phyloP scores from a whole-genome alignment of 2,113 vertebrate genomes.

The Enhydra lutris region DNA sequence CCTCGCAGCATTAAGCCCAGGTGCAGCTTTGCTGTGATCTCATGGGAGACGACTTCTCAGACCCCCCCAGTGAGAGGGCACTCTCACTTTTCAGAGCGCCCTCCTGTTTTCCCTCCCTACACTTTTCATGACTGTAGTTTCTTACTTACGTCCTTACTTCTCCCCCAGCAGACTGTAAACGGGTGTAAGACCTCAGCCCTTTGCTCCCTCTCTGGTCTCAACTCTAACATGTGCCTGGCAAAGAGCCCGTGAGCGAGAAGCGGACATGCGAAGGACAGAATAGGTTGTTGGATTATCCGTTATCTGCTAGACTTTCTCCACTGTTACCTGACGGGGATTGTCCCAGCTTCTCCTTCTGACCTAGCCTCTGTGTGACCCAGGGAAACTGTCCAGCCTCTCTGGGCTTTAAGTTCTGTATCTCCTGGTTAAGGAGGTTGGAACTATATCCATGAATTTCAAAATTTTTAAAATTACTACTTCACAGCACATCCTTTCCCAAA shows the following conservation, averaged over 20 bases:
- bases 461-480: neutral
- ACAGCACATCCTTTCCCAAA: neutral
- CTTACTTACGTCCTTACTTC: neutral
- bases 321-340: neutral
- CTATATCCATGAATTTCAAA: neutral
- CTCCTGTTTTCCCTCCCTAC: neutral
- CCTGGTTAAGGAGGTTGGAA: neutral
- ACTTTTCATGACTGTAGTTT: neutral
- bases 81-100: neutral
- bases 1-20: neutral
- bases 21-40: neutral
- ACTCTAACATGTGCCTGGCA: no score
- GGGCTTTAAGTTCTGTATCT: neutral
- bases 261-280: no score
- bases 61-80: neutral
- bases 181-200: no score
- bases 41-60: neutral
- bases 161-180: neutral
- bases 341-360: neutral
- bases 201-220: neutral
- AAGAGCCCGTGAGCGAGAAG: neutral
- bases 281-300: neutral
- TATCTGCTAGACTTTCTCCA: neutral
- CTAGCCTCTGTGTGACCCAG: neutral
- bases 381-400: neutral